phyloP scores from a whole-genome alignment of 2,113 vertebrate genomes.

The Scartelaos histophorus region DNA sequence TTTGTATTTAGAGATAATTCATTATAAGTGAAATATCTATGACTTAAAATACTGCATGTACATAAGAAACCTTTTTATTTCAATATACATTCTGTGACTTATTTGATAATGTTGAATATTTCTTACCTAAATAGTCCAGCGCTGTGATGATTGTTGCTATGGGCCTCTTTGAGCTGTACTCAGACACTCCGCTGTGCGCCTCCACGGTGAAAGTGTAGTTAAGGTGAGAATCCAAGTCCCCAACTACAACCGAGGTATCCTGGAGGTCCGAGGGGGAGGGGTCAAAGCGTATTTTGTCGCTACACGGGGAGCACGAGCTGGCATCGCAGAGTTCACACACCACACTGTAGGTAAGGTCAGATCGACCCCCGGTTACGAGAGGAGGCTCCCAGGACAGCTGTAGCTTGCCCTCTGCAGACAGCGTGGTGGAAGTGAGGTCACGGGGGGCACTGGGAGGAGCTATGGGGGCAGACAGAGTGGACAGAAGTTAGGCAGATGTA shows the following conservation, averaged over 20 bases:
- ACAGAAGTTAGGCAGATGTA: constrained; percentile 30
- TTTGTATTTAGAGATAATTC: too few relatives aligned
- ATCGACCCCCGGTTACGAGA: constrained; percentile 79
- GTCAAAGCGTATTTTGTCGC: constrained; percentile 80
- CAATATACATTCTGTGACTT: not conserved
- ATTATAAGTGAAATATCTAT: too few relatives aligned
- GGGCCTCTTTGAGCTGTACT: constrained; percentile 71
- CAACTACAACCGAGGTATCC: constrained; percentile 70
- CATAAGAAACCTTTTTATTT: too few relatives aligned
- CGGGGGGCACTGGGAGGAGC: constrained; percentile 85
- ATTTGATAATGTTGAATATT: not conserved
- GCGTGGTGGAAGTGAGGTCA: constrained; percentile 72
- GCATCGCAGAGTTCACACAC: constrained; percentile 85
- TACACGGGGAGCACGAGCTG: constrained; percentile 79
- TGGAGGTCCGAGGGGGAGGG: constrained; percentile 58
- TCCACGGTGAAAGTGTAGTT: constrained; percentile 94
- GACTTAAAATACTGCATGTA: too few relatives aligned
- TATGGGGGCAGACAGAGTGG: constrained; percentile 53
- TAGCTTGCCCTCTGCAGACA: constrained; percentile 79
- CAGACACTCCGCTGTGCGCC: constrained; percentile 85
- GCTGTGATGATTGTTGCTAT: constrained; percentile 76
- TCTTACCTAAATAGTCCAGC: constrained; percentile 87
- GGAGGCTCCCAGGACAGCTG: constrained; percentile 87
- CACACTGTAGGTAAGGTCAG: constrained; percentile 84
- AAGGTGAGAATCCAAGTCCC: constrained; percentile 87